Evolutionary conservation across 2,888 invertebrate species (phyloP).

Genomic region (Octodonta nipae): DNA sequence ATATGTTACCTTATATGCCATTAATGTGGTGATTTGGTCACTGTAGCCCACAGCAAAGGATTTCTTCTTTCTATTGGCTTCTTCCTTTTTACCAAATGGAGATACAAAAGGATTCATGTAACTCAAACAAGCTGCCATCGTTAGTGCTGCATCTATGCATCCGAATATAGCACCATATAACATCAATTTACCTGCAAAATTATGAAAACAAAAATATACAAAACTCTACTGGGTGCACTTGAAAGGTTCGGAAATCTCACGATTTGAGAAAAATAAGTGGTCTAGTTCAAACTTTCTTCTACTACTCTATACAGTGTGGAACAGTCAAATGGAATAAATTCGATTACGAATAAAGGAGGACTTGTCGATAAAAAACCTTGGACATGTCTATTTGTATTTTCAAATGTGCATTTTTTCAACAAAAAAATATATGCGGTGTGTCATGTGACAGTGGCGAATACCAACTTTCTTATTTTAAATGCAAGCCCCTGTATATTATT

Average conservation of each 20-base stretch:
- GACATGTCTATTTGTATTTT: no score
- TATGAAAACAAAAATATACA: no score
- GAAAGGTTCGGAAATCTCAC: not conserved
- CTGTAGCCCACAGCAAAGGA: conserved; percentile 68
- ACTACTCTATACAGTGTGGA: no score
- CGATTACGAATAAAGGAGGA: no score
- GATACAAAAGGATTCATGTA: conserved; percentile 66
- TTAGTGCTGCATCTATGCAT: conserved; percentile 82
- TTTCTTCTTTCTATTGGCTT: conserved; percentile 58
- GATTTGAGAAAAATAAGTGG: not conserved
- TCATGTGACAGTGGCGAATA: no score
- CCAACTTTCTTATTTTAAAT: no score
- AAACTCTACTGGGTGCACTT: not conserved
- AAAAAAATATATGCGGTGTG: no score
- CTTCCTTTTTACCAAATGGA: conserved; percentile 58
- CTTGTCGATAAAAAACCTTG: no score
- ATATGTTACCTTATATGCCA: conserved; percentile 74
- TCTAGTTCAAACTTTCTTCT: not conserved
- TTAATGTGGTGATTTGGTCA: conserved; percentile 77
- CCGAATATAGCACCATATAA: conserved; percentile 83
- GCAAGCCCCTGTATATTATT: no score
- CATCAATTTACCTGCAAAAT: conserved; percentile 52
- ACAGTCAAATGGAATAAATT: no score
- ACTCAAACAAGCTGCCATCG: conserved; percentile 74
- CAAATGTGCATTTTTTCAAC: no score